Conservation (phyloP, 2,888 invertebrate genomes). For the Mesopsocus fuscifrons region DNA sequence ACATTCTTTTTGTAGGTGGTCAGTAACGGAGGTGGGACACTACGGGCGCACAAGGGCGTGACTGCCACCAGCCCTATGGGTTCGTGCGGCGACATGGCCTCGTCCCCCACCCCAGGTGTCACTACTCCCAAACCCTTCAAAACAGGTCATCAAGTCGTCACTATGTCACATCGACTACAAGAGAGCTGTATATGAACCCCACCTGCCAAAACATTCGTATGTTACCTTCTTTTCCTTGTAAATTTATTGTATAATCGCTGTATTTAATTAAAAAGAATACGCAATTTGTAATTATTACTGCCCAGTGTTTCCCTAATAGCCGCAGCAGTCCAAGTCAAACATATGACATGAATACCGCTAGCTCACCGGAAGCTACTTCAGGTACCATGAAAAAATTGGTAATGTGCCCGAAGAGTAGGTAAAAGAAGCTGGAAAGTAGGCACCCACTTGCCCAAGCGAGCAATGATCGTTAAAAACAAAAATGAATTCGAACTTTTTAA, state of each 20-base stretch:
- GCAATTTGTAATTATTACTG: no score
- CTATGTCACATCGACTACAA: constrained; percentile 72
- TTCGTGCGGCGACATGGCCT: constrained; percentile 5
- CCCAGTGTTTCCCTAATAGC: no score
- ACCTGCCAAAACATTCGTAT: neutral
- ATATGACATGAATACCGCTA: no score
- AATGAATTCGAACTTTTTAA: no score
- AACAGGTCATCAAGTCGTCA: constrained; percentile 53
- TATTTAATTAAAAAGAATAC: neutral
- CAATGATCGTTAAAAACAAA: no score
- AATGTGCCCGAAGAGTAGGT: no score
- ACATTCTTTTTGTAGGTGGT: constrained; percentile 8
- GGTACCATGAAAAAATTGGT: no score
- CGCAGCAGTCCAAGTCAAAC: no score
- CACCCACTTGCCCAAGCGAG: no score
- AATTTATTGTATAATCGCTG: constrained; percentile 7
- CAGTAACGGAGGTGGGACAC: constrained; percentile 13
- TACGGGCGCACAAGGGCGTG: constrained; percentile 43
- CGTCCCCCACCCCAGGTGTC: neutral
- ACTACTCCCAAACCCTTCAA: constrained; percentile 13
- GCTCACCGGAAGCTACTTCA: no score
- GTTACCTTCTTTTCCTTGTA: neutral
- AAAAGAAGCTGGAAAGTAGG: no score
- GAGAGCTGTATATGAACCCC: constrained; percentile 81
- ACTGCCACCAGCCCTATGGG: constrained; percentile 31